Conservation (phyloP, 2,113 vertebrate genomes). For the Laticauda colubrina region DNA sequence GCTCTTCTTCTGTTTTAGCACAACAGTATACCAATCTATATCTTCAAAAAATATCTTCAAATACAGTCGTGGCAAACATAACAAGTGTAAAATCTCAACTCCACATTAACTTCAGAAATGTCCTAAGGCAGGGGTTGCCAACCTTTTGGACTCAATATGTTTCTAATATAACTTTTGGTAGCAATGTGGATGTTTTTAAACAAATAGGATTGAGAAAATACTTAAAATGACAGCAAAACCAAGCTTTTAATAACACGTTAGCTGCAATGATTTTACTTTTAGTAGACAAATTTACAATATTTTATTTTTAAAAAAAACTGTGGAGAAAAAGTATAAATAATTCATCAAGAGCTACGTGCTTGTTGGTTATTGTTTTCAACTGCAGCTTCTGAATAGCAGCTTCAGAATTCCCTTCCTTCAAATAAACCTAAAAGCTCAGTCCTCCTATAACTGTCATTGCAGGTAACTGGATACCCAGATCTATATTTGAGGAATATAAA, state of each 20-base stretch:
- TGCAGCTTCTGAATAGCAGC: too few relatives aligned
- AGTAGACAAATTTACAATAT: too few relatives aligned
- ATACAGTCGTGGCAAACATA: neutral
- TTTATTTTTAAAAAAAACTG: neutral
- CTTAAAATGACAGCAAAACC: too few relatives aligned
- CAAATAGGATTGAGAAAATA: too few relatives aligned
- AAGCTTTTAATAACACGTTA: too few relatives aligned
- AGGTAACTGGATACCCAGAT: neutral
- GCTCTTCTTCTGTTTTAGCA: neutral
- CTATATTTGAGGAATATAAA: neutral
- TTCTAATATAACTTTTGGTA: neutral
- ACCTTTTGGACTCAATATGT: neutral
- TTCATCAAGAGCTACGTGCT: neutral
- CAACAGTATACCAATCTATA: neutral
- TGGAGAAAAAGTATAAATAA: neutral
- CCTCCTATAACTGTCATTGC: neutral
- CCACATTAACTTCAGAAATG: neutral
- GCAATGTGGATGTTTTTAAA: too few relatives aligned
- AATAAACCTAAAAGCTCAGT: neutral
- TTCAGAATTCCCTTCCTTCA: neutral
- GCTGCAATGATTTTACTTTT: neutral
- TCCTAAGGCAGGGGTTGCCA: neutral
- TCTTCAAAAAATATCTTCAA: neutral
- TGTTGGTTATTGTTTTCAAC: neutral
- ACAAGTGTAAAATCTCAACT: neutral